phyloP scores from a whole-genome alignment of 2,888 invertebrate species.

The Chironomus riparius region DNA sequence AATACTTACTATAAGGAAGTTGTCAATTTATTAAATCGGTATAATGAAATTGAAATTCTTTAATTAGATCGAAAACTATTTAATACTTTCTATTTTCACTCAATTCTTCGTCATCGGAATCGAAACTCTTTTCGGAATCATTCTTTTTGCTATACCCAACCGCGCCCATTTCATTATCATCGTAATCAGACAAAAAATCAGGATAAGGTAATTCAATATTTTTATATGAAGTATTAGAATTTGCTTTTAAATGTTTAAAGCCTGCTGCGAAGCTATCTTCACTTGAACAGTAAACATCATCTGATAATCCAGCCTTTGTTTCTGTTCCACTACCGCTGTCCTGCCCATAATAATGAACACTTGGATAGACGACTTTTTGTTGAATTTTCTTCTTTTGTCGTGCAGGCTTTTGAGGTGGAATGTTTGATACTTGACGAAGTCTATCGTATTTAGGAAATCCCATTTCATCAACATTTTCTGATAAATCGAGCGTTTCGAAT shows the following conservation, averaged over 20 bases:
- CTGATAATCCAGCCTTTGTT: slow-evolving; percentile 38
- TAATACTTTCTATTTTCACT: slow-evolving; percentile 36
- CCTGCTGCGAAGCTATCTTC: slow-evolving; percentile 37
- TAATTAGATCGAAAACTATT: neutral
- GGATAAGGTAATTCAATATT: slow-evolving; percentile 46
- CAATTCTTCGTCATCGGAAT: slow-evolving; percentile 50
- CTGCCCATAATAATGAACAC: slow-evolving; percentile 29
- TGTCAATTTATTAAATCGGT: neutral
- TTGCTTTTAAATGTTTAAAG: slow-evolving; percentile 32
- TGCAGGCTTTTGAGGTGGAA: slow-evolving; percentile 41
- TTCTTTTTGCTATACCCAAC: neutral
- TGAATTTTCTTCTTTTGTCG: slow-evolving; percentile 40
- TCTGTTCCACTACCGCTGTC: slow-evolving; percentile 38
- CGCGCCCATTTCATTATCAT: slow-evolving; percentile 45
- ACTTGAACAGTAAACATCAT: slow-evolving; percentile 41
- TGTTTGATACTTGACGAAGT: slow-evolving; percentile 44
- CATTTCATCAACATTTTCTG: slow-evolving; percentile 57
- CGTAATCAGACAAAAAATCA: slow-evolving; percentile 43
- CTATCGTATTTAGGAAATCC: slow-evolving; percentile 56
- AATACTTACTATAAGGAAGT: neutral
- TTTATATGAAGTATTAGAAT: slow-evolving; percentile 32
- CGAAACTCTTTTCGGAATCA: slow-evolving; percentile 54
- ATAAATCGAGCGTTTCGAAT: slow-evolving; percentile 54
- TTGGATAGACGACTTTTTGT: slow-evolving; percentile 30
- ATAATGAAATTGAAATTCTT: neutral